Evolutionary conservation across 1,140 invertebrate genomes (phyloP), one percentile per base, ranked within the genome.

Genomic region (Plectus sambesii): DNA sequence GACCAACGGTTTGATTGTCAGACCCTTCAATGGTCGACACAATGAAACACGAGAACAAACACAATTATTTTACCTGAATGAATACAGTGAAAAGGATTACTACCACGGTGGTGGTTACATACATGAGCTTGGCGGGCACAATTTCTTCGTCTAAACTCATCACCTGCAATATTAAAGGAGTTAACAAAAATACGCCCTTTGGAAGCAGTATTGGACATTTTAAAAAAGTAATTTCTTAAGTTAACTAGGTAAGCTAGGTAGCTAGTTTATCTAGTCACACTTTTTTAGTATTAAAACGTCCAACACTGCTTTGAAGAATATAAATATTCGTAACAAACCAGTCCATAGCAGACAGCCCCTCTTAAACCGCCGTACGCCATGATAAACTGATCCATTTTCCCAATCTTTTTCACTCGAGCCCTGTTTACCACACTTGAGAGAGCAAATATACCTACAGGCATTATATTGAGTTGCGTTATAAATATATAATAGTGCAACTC

Each of bases 71-170:
- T 15, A 61, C 74, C 71, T 80, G 83, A 56, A 93, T 78, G 73
- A 98, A 96, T 2, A 96, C 90, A 15, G 93, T 98, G 74, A 97
- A 97, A 70, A 96, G 93, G 60, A 98, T 86, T 45, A 98, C 87
- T 42, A 89, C 82, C 67, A 97, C 92, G 1, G 90, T 96, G 2
- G 92, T 90, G 17, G 90, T 96, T 35, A 97, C 84, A 72, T 96
- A 92, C 82, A 96, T 89, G 2, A 69, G 59, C 43, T 76, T 74
- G 36, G 73, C 66, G 6, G 70, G 68, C 23, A 76, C 61, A 17
- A 79, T 67, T 1, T 74, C 65, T 15, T 71, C 68, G 45, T 92
- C 80, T 56, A 97, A 84, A 51, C 93, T 78, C 35, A 92, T 76
- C 36, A 90, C 88, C 53, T 96, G 73, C 35, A 88, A 88, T n/a